Evolutionary conservation across 2,888 invertebrate genomes (phyloP).

Genomic region (Patella ulyssiponensis): DNA sequence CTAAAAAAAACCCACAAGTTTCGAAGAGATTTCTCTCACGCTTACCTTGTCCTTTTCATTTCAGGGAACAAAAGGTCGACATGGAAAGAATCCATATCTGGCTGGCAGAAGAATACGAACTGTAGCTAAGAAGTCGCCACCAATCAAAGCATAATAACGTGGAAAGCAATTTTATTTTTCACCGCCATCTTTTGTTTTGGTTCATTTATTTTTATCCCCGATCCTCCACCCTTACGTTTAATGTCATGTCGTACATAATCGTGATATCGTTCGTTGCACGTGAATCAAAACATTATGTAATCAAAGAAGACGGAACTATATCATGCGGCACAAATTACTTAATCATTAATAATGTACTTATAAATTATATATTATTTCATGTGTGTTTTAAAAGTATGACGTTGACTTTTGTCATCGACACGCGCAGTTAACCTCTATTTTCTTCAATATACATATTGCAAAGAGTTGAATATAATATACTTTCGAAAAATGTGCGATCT

Average conservation of each 20-base stretch:
- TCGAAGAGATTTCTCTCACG: not conserved
- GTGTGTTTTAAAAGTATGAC: not conserved
- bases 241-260: no score
- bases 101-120: not conserved
- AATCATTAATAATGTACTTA: not conserved
- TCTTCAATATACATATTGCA: no score
- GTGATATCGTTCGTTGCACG: not conserved
- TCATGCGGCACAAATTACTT: constrained; percentile 6
- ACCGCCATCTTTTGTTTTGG: no score
- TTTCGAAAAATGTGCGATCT: no score
- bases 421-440: no score
- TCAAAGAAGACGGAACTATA: not conserved
- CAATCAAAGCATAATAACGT: not conserved
- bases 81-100: not conserved
- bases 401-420: no score
- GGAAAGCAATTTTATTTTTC: no score
- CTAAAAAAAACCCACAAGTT: no score
- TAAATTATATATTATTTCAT: not conserved
- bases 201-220: no score
- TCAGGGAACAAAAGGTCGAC: not conserved
- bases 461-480: no score
- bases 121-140: not conserved
- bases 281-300: not conserved
- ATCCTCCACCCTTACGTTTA: no score
- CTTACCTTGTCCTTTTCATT: not conserved